Evolutionary conservation across 2,888 invertebrate species (phyloP).

Genomic region (Criorhina ranunculi): DNA sequence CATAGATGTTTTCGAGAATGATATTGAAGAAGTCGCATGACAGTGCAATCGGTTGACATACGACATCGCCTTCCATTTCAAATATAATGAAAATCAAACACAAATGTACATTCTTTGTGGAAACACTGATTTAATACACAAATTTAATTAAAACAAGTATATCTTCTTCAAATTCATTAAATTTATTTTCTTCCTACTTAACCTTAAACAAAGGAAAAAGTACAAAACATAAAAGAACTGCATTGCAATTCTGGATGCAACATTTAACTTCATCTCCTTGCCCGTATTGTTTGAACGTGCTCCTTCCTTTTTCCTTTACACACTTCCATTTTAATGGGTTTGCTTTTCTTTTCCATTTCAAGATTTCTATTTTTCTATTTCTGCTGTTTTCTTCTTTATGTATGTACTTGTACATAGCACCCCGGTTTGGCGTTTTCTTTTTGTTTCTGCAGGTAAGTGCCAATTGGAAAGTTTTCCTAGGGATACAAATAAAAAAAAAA

Average conservation of each 20-base stretch:
- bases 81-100: background rate
- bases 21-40: too few species aligned
- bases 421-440: slow-evolving; percentile 29
- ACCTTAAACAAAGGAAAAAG: slow-evolving; percentile 1
- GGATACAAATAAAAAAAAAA: slow-evolving; percentile 20
- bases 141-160: slow-evolving; percentile 61
- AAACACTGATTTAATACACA: slow-evolving; percentile 31
- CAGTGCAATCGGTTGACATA: too few species aligned
- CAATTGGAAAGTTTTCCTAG: slow-evolving; percentile 51
- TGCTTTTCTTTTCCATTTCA: slow-evolving; percentile 16
- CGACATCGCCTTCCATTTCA: too few species aligned
- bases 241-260: slow-evolving; percentile 26
- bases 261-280: slow-evolving; percentile 32
- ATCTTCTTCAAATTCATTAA: slow-evolving; percentile 54
- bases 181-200: slow-evolving; percentile 17
- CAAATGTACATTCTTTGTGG: background rate
- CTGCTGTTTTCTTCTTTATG: slow-evolving; percentile 21
- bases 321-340: slow-evolving; percentile 49
- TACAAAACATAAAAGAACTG: background rate
- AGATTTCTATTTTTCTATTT: slow-evolving; percentile 32
- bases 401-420: slow-evolving; percentile 19
- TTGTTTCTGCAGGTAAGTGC: slow-evolving; percentile 63
- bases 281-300: slow-evolving; percentile 36
- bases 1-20: too few species aligned
- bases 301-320: background rate